Percentiles rank a stretch among this genome's conserved stretches.
Conservation (phyloP, 1,140 invertebrate species). For the Ips typographus region DNA sequence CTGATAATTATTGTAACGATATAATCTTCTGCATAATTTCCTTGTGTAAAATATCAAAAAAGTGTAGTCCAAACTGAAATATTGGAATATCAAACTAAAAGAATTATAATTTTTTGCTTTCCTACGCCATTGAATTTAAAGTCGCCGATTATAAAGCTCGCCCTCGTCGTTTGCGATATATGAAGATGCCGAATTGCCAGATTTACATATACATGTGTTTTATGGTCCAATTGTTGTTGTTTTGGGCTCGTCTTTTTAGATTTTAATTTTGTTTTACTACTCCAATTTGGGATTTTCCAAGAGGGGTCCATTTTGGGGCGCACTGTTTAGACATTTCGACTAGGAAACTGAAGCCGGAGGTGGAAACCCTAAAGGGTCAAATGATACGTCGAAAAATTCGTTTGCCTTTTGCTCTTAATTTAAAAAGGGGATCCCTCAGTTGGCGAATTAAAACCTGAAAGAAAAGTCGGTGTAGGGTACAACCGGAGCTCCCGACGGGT, state of each 20-base stretch:
- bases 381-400: constrained; percentile 8
- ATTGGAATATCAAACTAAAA: too few species aligned
- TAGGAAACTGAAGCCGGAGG: neutral
- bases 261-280: constrained; percentile 48
- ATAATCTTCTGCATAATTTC: neutral
- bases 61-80: neutral
- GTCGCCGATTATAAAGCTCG: constrained; percentile 42
- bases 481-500: neutral
- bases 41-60: neutral
- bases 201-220: constrained; percentile 54
- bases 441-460: constrained; percentile 26
- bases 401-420: constrained; percentile 19
- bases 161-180: constrained; percentile 48
- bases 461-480: constrained; percentile 8
- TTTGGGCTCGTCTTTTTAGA: constrained; percentile 43
- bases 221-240: constrained; percentile 48
- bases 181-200: constrained; percentile 44
- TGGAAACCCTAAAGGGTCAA: constrained; percentile 12
- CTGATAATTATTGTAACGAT: too few species aligned
- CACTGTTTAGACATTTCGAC: too few species aligned
- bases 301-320: too few species aligned
- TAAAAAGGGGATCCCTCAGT: constrained; percentile 23
- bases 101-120: too few species aligned
- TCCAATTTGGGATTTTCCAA: constrained; percentile 3
- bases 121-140: constrained; percentile 32